A percentile compares a stretch with the other conserved stretches of the same genome.
phyloP scores from a whole-genome alignment of 2,888 invertebrate genomes.

The Micropterix aruncella region DNA sequence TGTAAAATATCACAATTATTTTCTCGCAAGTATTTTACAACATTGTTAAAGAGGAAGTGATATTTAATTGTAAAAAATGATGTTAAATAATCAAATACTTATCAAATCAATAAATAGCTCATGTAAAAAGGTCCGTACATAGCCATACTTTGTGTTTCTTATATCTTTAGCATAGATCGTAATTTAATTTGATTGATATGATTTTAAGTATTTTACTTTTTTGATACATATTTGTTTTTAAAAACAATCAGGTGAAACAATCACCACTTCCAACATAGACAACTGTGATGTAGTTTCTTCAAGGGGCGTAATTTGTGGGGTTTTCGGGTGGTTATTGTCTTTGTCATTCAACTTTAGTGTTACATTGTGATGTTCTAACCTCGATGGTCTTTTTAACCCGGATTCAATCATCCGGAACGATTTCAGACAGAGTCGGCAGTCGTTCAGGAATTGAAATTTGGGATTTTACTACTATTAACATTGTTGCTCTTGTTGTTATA shows the following conservation, averaged over 20 bases:
- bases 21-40: not conserved
- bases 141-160: too few relatives aligned
- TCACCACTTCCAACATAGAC: not conserved
- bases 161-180: too few relatives aligned
- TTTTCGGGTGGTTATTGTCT: not conserved
- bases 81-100: not conserved
- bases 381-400: too few relatives aligned
- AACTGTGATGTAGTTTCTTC: not conserved
- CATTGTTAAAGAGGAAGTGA: not conserved
- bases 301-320: too few relatives aligned
- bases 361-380: too few relatives aligned
- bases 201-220: not conserved
- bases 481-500: not conserved
- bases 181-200: too few relatives aligned
- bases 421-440: too few relatives aligned
- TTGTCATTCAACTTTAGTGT: too few relatives aligned
- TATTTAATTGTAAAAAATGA: conserved; percentile 2
- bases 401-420: too few relatives aligned
- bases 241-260: not conserved
- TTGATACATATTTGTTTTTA: not conserved
- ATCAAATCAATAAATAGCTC: conserved; percentile 2
- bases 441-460: too few relatives aligned
- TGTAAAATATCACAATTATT: not conserved
- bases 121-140: conserved; percentile 4
- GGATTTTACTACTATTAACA: not conserved